Evolutionary conservation across 2,113 vertebrate genomes (phyloP).

Genomic region (Nanger granti): DNA sequence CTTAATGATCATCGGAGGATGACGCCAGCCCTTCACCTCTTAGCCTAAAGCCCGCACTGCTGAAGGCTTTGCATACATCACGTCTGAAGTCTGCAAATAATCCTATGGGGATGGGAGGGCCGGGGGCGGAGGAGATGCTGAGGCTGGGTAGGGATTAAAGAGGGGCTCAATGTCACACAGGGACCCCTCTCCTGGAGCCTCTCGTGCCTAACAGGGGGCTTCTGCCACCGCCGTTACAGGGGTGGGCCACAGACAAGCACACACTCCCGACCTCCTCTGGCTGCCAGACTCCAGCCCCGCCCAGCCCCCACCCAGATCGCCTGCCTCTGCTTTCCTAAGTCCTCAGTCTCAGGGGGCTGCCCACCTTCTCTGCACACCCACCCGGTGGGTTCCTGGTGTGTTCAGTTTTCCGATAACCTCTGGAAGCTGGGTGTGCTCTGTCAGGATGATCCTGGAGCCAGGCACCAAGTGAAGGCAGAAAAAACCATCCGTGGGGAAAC

Average conservation of each 20-base stretch:
- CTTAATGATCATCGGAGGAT: fast-evolving
- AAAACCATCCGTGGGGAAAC: not conserved
- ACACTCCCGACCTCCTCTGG: fast-evolving
- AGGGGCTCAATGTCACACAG: fast-evolving
- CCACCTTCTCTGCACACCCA: not conserved
- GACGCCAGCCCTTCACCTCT: fast-evolving
- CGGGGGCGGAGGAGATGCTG: not conserved
- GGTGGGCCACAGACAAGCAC: not conserved
- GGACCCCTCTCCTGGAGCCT: not conserved
- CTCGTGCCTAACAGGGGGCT: not conserved
- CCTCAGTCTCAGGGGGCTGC: not conserved
- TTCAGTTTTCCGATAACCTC: not conserved
- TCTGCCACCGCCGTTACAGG: fast-evolving
- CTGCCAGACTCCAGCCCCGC: not conserved
- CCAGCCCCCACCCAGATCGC: not conserved
- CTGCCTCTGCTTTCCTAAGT: not conserved
- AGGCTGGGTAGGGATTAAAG: not conserved
- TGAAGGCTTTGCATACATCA: not conserved
- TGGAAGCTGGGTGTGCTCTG: too few species aligned
- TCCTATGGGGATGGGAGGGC: fast-evolving
- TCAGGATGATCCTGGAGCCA: not conserved
- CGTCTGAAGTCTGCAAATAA: not conserved
- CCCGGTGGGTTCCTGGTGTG: not conserved
- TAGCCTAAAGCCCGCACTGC: fast-evolving
- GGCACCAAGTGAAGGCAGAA: not conserved